Evolutionary conservation across 2,888 invertebrate species (phyloP), one percentile per base, ranked within the genome.

Genomic region (Noctua janthe): DNA sequence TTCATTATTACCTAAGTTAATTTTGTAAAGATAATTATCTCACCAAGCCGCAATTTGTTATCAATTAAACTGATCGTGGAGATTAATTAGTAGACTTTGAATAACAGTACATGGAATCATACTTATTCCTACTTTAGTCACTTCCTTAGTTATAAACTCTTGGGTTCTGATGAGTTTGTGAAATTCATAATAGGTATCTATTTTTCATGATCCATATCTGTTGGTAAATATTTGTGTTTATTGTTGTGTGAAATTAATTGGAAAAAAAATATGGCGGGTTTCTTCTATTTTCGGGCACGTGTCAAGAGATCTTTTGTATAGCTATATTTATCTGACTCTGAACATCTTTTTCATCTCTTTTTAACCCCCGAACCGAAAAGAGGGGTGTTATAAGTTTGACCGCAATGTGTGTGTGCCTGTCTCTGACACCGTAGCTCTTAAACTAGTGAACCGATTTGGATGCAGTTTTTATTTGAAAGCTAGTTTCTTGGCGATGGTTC

Each of bases 21-120:
- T 76, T 64, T 54, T 66, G 66, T n/a, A n/a, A 78, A 47, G 66
- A 66, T 66, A 56, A 78, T 79, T 43, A 79, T 23, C 10, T 29
- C 39, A 23, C 17, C 17, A 62, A 62, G 29, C 54, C 67, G 8
- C 39, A 39, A 78, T n/a, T 29, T 56, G n/a, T 49, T 69, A 56
- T 56, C 20, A 56, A 78, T 39, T 56, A 39, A 56, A 69, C 20
- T 39, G 29, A 78, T 69, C 23, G 79, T 56, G 3, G 13, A 4
- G 20, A 78, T 23, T 54, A 54, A 69, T 69, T 13, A 56, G 23
- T 2, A 0, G 10, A 59, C n/a, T 62, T 51, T 8, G n/a, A 67
- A 67, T n/a, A 39, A 11, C 1, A 35, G n/a, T 56, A 47, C 73
- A 54, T 49, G n/a, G 35, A 1, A 39, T 17, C 20, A 51, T 20